Percentiles rank a stretch among this genome's conserved stretches.
phyloP scores from a whole-genome alignment of 2,888 invertebrate species.

The Tachina lurida region DNA sequence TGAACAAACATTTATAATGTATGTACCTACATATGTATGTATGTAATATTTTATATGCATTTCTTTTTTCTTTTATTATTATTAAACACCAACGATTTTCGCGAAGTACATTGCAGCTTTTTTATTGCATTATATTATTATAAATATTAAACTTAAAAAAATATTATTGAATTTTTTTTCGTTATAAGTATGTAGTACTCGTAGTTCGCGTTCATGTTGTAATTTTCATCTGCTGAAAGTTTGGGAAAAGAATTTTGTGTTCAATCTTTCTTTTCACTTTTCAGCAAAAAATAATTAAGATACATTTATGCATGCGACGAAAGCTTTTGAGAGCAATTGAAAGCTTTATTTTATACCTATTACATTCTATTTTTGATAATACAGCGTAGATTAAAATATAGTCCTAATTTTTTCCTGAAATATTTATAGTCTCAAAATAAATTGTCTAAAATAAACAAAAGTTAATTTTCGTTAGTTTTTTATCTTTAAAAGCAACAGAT shows the following conservation, averaged over 20 bases:
- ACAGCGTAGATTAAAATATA: slow-evolving; percentile 35
- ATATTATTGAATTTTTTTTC: slow-evolving; percentile 47
- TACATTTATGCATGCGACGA: neutral
- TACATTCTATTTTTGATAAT: slow-evolving; percentile 37
- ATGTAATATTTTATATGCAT: neutral
- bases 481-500: neutral
- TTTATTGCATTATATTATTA: slow-evolving; percentile 23
- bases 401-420: slow-evolving; percentile 17
- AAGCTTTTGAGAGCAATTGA: slow-evolving; percentile 59
- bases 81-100: slow-evolving; percentile 41
- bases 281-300: slow-evolving; percentile 30
- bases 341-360: slow-evolving; percentile 48
- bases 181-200: neutral
- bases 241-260: slow-evolving; percentile 59
- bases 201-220: slow-evolving; percentile 65
- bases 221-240: slow-evolving; percentile 68
- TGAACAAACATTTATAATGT: neutral
- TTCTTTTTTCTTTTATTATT: too few species aligned
- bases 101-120: slow-evolving; percentile 14
- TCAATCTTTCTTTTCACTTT: slow-evolving; percentile 59
- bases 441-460: neutral
- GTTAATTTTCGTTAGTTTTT: neutral
- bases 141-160: slow-evolving; percentile 39
- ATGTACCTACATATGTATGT: too few species aligned
- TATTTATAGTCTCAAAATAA: neutral